Percentiles rank a stretch among this genome's conserved stretches.
Evolutionary conservation across 1,140 invertebrate species (phyloP).

Genomic region (Calycopis cecrops): DNA sequence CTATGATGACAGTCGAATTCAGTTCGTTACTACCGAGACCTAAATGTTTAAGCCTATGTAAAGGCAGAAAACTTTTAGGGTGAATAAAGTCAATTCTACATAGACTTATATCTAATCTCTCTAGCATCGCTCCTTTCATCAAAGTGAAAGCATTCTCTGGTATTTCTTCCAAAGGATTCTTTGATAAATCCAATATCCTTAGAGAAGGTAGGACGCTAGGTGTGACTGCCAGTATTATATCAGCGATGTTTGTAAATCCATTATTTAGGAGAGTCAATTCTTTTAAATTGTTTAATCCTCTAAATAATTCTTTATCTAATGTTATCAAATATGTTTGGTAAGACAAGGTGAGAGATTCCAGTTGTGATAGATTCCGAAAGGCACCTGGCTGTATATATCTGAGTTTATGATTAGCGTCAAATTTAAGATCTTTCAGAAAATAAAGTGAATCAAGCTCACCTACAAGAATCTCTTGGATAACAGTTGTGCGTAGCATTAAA

Average conservation of each 20-base stretch:
- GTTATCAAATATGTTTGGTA: slow-evolving; percentile 36
- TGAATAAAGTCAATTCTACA: slow-evolving; percentile 70
- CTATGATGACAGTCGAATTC: slow-evolving; percentile 53
- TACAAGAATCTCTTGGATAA: slow-evolving; percentile 33
- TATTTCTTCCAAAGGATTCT: slow-evolving; percentile 51
- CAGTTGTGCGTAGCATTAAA: slow-evolving; percentile 32
- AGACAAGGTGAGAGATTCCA: slow-evolving; percentile 48
- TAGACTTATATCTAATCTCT: slow-evolving; percentile 58
- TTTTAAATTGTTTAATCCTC: slow-evolving; percentile 43
- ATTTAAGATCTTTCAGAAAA: slow-evolving; percentile 37
- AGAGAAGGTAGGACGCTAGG: slow-evolving; percentile 44
- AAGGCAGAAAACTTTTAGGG: slow-evolving; percentile 58
- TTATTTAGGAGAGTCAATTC: slow-evolving; percentile 62
- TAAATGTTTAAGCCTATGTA: slow-evolving; percentile 24
- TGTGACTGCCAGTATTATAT: slow-evolving; percentile 39
- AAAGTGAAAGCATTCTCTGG: slow-evolving; percentile 38
- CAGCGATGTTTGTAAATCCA: slow-evolving; percentile 43
- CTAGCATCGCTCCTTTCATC: slow-evolving; percentile 40
- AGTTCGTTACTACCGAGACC: slow-evolving; percentile 47
- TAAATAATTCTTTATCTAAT: slow-evolving; percentile 36
- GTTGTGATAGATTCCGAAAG: slow-evolving; percentile 39
- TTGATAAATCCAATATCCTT: slow-evolving; percentile 44
- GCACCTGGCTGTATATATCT: slow-evolving; percentile 39
- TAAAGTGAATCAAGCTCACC: slow-evolving; percentile 38
- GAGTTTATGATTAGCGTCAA: slow-evolving; percentile 50